A percentile compares a stretch with the other conserved stretches of the same genome.
Evolutionary conservation across 1,140 invertebrate species (phyloP).

Genomic region (Zophobas morio): DNA sequence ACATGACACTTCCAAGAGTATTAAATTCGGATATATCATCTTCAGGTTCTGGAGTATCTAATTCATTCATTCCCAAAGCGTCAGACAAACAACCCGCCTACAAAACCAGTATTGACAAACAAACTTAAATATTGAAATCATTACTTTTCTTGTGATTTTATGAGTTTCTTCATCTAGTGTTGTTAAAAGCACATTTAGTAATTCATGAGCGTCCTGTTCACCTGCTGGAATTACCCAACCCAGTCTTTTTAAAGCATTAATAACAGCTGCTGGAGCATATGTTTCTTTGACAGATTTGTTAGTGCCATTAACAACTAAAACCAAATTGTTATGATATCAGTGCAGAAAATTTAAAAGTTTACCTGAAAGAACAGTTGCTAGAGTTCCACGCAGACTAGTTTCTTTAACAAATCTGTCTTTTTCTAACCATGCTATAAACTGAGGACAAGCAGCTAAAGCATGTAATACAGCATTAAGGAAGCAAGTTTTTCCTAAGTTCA

Average conservation of each 20-base stretch:
- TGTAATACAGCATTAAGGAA: constrained; percentile 90
- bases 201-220: constrained; percentile 94
- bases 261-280: constrained; percentile 80
- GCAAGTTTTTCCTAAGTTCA: constrained; percentile 89
- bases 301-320: constrained; percentile 82
- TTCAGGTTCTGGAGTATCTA: constrained; percentile 51
- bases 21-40: constrained; percentile 57
- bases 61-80: constrained; percentile 71
- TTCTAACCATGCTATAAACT: constrained; percentile 86
- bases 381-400: constrained; percentile 63
- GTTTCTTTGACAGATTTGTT: constrained; percentile 74
- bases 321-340: constrained; percentile 6
- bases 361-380: constrained; percentile 65
- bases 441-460: constrained; percentile 85
- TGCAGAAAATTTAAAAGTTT: not conserved
- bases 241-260: constrained; percentile 80
- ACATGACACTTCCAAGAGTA: constrained; percentile 65
- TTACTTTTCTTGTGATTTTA: constrained; percentile 72
- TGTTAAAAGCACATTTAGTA: constrained; percentile 88
- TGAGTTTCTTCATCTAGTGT: constrained; percentile 88
- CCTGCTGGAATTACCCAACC: constrained; percentile 90
- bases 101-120: constrained; percentile 40
- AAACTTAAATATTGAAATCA: not conserved
- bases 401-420: constrained; percentile 68
- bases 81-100: constrained; percentile 81